A percentile compares a stretch with the other conserved stretches of the same genome.
These are phyloP conservation scores for Limnephilus auricula DNA, from an alignment of 2,888 invertebrate species.

Conservation along the genomic window DNA sequence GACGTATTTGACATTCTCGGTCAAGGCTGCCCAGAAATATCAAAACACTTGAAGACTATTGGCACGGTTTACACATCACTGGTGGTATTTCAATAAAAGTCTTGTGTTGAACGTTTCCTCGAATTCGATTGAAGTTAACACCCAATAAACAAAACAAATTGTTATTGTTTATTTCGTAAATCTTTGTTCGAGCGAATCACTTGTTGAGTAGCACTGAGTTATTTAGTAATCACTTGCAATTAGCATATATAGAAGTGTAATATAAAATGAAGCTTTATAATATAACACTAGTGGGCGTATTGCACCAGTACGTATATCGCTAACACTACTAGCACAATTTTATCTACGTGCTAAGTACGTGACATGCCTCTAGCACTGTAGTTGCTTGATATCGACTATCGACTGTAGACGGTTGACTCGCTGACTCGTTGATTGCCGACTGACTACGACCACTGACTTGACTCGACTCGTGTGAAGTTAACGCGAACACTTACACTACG, in stretches of 20 bases:
- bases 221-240: not conserved
- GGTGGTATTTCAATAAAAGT: not conserved
- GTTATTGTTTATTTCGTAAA: not conserved
- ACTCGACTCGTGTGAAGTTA: not conserved
- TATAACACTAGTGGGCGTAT: not conserved
- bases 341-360: not conserved
- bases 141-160: slow-evolving; percentile 2
- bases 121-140: not conserved
- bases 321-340: not conserved
- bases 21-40: not conserved
- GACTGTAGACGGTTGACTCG: not conserved
- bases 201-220: slow-evolving; percentile 19
- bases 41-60: not conserved
- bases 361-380: not conserved
- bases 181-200: not conserved
- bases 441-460: not conserved
- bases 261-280: not conserved
- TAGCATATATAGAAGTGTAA: not conserved
- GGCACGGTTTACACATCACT: not conserved
- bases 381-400: not conserved
- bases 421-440: not conserved
- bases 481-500: not conserved
- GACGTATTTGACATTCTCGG: not conserved
- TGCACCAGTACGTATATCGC: not conserved
- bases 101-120: not conserved